Conservation (phyloP, 1,140 invertebrate genomes). For the Aphelinus atriplicis region DNA sequence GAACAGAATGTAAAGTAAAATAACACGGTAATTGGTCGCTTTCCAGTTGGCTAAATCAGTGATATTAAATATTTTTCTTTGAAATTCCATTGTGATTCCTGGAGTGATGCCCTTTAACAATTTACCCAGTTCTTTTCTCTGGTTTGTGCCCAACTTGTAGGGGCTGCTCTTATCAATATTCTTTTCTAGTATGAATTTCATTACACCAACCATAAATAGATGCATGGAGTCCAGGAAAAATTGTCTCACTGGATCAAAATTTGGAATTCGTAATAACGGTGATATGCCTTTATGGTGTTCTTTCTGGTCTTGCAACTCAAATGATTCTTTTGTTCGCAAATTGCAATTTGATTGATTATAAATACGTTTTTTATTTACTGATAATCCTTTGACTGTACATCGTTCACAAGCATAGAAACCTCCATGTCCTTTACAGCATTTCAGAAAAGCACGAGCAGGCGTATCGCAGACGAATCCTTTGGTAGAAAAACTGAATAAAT, state of each 20-base stretch:
- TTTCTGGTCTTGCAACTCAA: neutral
- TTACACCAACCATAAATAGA: neutral
- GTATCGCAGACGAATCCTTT: slow-evolving; percentile 28
- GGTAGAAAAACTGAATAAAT: neutral
- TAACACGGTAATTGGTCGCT: too few species aligned
- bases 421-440: slow-evolving; percentile 41
- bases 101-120: too few species aligned
- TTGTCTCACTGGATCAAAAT: neutral
- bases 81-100: too few species aligned
- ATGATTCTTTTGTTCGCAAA: neutral
- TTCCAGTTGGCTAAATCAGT: too few species aligned
- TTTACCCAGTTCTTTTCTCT: too few species aligned
- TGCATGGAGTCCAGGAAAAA: neutral
- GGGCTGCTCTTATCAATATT: too few species aligned
- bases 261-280: neutral
- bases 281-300: neutral
- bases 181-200: neutral
- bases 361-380: neutral
- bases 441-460: slow-evolving; percentile 42
- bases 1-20: too few species aligned
- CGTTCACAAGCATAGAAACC: slow-evolving; percentile 47
- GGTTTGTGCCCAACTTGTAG: too few species aligned
- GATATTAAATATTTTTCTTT: too few species aligned
- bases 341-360: neutral
- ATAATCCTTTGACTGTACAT: slow-evolving; percentile 18